Conservation (phyloP, 1,140 invertebrate species). For the Lucilia sericata region DNA sequence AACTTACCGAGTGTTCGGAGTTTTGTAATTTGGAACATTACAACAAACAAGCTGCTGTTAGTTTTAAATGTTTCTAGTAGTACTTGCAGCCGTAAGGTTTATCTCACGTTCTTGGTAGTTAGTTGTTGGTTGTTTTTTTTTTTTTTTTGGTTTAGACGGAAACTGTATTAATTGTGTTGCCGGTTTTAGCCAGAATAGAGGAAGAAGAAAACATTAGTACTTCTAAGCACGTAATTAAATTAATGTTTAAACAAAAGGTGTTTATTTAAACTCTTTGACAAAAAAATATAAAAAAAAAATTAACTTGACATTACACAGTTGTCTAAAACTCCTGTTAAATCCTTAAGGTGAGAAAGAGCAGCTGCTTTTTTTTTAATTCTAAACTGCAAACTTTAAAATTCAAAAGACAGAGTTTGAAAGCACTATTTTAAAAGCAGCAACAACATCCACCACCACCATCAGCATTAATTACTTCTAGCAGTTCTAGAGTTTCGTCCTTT, state of each 20-base stretch:
- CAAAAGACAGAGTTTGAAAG: no score
- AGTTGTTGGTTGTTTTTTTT: background rate
- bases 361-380: background rate
- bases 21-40: background rate
- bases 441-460: no score
- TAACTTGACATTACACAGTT: background rate
- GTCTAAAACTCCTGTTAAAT: background rate
- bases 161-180: background rate
- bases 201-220: conserved; percentile 50
- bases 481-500: no score
- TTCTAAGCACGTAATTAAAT: conserved; percentile 56
- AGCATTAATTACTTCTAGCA: no score
- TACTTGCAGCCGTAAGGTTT: conserved; percentile 17
- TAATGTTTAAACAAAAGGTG: conserved; percentile 35
- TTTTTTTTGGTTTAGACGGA: background rate
- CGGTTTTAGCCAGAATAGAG: no score
- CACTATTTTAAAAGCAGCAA: no score
- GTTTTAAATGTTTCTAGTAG: background rate
- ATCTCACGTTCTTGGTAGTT: conserved; percentile 23
- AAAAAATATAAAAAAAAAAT: conserved; percentile 1
- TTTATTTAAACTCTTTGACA: conserved; percentile 36
- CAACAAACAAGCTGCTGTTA: background rate
- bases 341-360: background rate
- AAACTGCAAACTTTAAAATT: background rate
- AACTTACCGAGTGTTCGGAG: background rate